A percentile compares a stretch with the other conserved stretches of the same genome.
Conservation (phyloP, 2,797 vertebrate genomes). For the Gallinago stenura region DNA sequence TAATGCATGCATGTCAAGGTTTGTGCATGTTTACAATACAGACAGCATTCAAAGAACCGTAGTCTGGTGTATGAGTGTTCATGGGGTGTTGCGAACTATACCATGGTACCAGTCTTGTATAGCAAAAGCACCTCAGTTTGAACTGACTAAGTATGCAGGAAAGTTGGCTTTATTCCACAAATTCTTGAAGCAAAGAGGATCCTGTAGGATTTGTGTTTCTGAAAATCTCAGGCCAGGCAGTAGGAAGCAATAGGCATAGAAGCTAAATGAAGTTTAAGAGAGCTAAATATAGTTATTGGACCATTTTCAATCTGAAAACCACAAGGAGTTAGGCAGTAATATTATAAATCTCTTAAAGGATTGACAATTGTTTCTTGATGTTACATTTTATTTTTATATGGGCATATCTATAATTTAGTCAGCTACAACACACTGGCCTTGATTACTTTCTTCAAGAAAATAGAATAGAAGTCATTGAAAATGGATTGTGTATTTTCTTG, state of each 20-base stretch:
- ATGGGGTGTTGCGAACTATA: neutral
- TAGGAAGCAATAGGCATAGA: neutral
- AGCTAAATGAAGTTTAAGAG: rapidly evolving
- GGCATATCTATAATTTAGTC: neutral
- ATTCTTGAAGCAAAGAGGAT: neutral
- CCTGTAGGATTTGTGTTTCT: neutral
- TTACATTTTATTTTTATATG: neutral
- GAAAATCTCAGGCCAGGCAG: neutral
- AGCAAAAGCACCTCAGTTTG: neutral
- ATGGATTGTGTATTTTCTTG: neutral
- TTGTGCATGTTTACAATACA: neutral
- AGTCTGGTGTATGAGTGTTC: neutral
- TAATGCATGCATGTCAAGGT: neutral
- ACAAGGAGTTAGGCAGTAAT: neutral
- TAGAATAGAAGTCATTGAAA: neutral
- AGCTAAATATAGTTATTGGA: neutral
- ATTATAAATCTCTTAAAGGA: neutral
- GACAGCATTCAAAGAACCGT: neutral
- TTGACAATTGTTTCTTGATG: neutral
- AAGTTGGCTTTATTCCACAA: neutral
- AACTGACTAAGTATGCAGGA: neutral
- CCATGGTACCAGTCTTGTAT: neutral
- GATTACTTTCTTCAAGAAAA: neutral
- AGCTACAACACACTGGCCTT: neutral
- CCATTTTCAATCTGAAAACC: neutral